Evolutionary conservation across 2,113 vertebrate genomes (phyloP).

Genomic region (Erpornis zantholeuca): DNA sequence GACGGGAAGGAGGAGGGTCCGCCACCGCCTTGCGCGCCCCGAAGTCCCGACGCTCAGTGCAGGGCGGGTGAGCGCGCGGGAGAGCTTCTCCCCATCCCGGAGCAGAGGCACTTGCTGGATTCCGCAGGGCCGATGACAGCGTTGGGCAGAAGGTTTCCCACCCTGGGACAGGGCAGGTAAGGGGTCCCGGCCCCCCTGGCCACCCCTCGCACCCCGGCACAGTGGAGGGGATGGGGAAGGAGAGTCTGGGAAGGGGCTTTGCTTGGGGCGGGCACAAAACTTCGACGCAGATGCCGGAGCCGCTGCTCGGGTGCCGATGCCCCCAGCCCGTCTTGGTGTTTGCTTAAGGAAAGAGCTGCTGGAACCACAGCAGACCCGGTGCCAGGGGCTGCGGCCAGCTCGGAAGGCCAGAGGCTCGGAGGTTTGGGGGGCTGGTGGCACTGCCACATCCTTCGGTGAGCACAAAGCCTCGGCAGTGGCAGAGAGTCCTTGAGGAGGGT

Average conservation of each 20-base stretch:
- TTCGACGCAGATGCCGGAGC: neutral
- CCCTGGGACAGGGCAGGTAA: constrained; percentile 72
- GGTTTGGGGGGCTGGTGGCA: neutral
- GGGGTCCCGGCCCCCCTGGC: neutral
- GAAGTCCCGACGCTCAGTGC: constrained; percentile 9
- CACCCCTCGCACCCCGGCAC: neutral
- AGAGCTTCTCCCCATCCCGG: neutral
- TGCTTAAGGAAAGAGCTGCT: neutral
- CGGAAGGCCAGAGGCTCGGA: rapidly evolving
- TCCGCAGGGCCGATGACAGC: constrained; percentile 48
- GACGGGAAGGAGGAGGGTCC: constrained; percentile 58
- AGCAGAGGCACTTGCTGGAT: neutral
- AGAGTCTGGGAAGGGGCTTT: neutral
- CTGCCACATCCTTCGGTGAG: neutral
- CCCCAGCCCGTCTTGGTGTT: neutral
- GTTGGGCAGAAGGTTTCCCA: constrained; percentile 67
- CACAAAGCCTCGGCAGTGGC: neutral
- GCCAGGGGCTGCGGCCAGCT: neutral
- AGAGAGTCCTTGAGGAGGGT: neutral
- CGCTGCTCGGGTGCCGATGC: neutral
- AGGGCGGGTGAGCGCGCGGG: neutral
- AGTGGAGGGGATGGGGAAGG: neutral
- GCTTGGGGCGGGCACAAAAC: neutral
- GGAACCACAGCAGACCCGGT: neutral
- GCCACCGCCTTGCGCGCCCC: neutral